phyloP scores from a whole-genome alignment of 2,113 vertebrate genomes.

The Athene cunicularia region DNA sequence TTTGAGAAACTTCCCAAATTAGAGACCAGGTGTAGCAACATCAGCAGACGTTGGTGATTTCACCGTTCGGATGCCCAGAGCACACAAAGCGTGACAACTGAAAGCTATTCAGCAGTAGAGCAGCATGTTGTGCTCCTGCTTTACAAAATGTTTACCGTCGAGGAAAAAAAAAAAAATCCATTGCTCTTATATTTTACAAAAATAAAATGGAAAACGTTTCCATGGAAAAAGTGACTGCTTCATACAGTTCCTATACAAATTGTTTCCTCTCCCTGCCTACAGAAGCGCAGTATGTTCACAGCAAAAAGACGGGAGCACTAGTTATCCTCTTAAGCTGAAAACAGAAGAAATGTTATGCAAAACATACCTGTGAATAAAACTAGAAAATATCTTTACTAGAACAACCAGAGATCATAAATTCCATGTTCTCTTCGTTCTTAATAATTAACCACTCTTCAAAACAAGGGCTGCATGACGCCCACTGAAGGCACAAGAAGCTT shows the following conservation, averaged over 20 bases:
- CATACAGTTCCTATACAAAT: neutral
- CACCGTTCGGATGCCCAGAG: neutral
- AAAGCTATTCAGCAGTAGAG: neutral
- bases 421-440: neutral
- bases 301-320: neutral
- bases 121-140: neutral
- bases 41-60: neutral
- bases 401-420: neutral
- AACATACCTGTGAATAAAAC: neutral
- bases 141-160: neutral
- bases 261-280: neutral
- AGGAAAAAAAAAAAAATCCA: neutral
- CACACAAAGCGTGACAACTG: neutral
- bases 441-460: neutral
- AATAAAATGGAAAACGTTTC: neutral
- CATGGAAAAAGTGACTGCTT: neutral
- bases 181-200: neutral
- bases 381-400: neutral
- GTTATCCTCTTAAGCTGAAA: neutral
- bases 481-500: neutral
- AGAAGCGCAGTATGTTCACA: neutral
- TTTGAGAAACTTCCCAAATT: neutral
- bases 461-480: neutral
- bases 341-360: neutral
- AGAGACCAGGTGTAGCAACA: neutral